phyloP scores from a whole-genome alignment of 2,113 vertebrate species.

The Tiliqua scincoides region DNA sequence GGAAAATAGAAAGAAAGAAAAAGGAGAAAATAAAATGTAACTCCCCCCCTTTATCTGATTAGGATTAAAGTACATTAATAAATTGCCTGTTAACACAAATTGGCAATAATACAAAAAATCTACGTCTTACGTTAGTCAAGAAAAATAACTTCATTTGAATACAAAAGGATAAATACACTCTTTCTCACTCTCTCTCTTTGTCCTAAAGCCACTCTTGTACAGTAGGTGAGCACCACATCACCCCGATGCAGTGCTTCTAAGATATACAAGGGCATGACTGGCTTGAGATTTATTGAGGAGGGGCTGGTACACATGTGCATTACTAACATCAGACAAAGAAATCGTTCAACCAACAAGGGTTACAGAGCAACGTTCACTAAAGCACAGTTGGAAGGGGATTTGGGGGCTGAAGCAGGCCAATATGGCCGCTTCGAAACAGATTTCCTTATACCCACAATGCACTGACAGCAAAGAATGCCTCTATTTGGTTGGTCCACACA shows the following conservation, averaged over 20 bases:
- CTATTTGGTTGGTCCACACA: constrained; percentile 77
- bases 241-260: constrained; percentile 73
- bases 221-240: constrained; percentile 78
- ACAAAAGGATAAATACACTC: constrained; percentile 97
- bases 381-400: constrained; percentile 87
- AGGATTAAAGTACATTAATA: constrained; percentile 84
- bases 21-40: constrained; percentile 74
- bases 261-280: constrained; percentile 81
- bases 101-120: constrained; percentile 96
- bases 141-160: constrained; percentile 98
- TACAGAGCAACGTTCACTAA: constrained; percentile 95
- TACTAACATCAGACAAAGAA: constrained; percentile 94
- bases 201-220: constrained; percentile 83
- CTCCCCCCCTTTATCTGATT: constrained; percentile 74
- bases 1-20: constrained; percentile 61
- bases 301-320: constrained; percentile 89
- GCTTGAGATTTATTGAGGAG: constrained; percentile 71
- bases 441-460: constrained; percentile 91
- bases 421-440: constrained; percentile 82
- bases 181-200: constrained; percentile 61
- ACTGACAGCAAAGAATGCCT: constrained; percentile 91
- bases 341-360: constrained; percentile 91
- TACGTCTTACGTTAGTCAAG: constrained; percentile 91
- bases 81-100: constrained; percentile 92
- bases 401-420: constrained; percentile 77